Evolutionary conservation across 2,888 invertebrate genomes (phyloP).

Genomic region (Nemotelus pantherinus): DNA sequence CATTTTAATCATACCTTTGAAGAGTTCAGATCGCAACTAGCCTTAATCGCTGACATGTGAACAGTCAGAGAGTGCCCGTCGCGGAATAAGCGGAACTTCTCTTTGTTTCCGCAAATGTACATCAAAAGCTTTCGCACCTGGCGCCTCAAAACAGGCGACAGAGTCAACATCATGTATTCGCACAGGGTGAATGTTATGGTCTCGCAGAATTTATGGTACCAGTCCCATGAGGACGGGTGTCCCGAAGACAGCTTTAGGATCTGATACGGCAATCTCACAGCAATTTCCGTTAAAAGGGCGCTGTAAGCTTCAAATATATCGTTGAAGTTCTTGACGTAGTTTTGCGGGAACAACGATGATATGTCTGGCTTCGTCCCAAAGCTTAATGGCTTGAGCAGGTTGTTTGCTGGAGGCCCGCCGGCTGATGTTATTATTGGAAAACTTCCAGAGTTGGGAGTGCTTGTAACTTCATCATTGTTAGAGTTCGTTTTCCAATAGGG

Average conservation of each 20-base stretch:
- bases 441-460: no score
- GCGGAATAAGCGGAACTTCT: constrained; percentile 91
- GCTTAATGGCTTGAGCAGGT: constrained; percentile 81
- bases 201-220: constrained; percentile 76
- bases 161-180: constrained; percentile 90
- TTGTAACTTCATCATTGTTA: no score
- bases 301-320: constrained; percentile 96
- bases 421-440: constrained; percentile 54
- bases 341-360: constrained; percentile 93
- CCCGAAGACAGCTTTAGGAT: constrained; percentile 67
- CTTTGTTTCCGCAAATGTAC: constrained; percentile 93
- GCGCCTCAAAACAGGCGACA: constrained; percentile 79
- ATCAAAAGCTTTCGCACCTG: constrained; percentile 92
- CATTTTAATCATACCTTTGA: constrained; percentile 60
- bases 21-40: constrained; percentile 61
- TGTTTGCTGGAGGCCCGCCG: constrained; percentile 71
- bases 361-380: constrained; percentile 89
- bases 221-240: constrained; percentile 62
- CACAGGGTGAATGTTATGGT: constrained; percentile 75
- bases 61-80: constrained; percentile 93
- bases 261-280: constrained; percentile 92
- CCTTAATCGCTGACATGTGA: constrained; percentile 79
- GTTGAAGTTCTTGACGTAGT: constrained; percentile 90
- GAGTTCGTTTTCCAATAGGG: no score
- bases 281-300: constrained; percentile 94